Evolutionary conservation across 2,797 vertebrate species (phyloP), one percentile per base, ranked within the genome.

Genomic region (Poecile montanus): DNA sequence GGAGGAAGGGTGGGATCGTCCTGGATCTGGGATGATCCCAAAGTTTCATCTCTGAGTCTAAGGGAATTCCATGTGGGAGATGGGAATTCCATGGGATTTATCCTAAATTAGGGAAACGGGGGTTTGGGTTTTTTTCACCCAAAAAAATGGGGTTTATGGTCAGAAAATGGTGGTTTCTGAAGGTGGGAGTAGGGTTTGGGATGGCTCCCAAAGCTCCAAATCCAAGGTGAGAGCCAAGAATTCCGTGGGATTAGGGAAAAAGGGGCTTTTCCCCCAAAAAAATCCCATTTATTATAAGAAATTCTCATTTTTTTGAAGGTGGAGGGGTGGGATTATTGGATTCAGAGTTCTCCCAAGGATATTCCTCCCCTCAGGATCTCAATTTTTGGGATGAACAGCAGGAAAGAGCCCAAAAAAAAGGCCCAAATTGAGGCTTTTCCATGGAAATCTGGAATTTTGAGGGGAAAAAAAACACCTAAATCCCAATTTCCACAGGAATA

Each of bases 261-360:
- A 17, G 5, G 19, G 20, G 8, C 3, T 32, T 53, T 22, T 21
- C 17, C 5, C 5, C 53, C 3, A 1, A 20, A 7, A 21, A 34
- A 26, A 16, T 30, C 27, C 27, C 21, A 14, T 18, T 53, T 10
- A 7, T 30, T 51, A 3, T 7, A 11, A 42, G 8, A 25, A 71
- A n/a, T 26, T 4, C 3, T 0, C 5, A 0, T 2, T 42, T 32
- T 42, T 11, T 6, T 20, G 17, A n/a, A 16, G 17, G 9, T 12
- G 30, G 13, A 26, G 6, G 7, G 7, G 17, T 3, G 5, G 25
- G 13, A 34, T 16, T 10, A 6, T 14, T 20, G 21, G 8, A 32
- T 65, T 32, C 36, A n/a, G 30, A 19, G 3, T 16, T 9, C 7
- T 48, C 44, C 45, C 10, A 7, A 38, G 8, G 14, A 15, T 22